Base-by-base conservation (phyloP, 2,113 vertebrate species). In the Cardinalis cardinalis region DNA sequence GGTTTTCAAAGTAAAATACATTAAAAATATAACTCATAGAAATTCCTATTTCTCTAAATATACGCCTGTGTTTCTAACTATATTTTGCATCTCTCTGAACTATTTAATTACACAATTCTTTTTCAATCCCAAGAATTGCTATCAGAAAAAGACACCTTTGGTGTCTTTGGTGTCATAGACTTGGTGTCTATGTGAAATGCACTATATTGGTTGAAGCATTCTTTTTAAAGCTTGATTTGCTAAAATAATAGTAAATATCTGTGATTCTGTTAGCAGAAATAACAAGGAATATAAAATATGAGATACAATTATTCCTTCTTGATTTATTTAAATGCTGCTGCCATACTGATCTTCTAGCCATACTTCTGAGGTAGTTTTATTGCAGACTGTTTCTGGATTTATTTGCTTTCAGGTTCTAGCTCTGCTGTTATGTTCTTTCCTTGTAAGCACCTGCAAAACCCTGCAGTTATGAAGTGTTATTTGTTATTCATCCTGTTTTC, bases 401-500 rank as follows among this genome's bases (percentile, higher is more conserved):
- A 95, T 97, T 96, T 93, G 51, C 69, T 95, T 96, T 95, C 73
- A 91, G 52, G 80, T 41, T 81, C 83, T 70, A 92, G 61, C 56
- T 96, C 81, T 97, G 84, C 88, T 96, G 86, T 90, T 96, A 71
- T 9, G 26, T 92, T 96, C 76, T 95, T 92, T 92, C 84, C 32
- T 92, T 97, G 90, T 92, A 95, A 96, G 73, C 77, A 92, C 77
- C 81, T 92, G 86, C 24, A 83, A 90, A 91, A 75, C 87, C 78
- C 71, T 79, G 74, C 69, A 71, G 65, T 92, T 95, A 86, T 41
- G 74, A 65, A 81, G n/a, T 9, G 8, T 49, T 94, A 89, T 96
- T 96, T 96, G 93, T 96, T 96, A 97, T 96, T 98, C 86, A 92
- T 95, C 38, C 34, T 36, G 61, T 87, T 92, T 96, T 92, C 87